Conservation (phyloP, 2,888 invertebrate species). For the Cerastis rubricosa region DNA sequence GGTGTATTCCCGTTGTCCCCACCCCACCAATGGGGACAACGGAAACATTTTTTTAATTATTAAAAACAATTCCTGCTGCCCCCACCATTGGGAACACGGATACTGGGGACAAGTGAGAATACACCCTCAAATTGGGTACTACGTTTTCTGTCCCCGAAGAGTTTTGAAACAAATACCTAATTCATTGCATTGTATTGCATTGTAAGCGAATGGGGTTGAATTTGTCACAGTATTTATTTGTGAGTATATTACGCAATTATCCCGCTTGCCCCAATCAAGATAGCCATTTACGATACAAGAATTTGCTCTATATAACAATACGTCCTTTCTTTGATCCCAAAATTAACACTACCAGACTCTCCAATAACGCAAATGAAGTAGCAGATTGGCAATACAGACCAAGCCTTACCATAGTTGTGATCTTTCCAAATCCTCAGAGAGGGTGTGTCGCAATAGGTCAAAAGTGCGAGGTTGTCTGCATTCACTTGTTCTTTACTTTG, state of each 20-base stretch:
- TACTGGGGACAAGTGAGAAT: too few relatives aligned
- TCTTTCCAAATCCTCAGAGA: slow-evolving; percentile 52
- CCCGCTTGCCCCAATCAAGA: too few relatives aligned
- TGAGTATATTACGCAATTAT: too few relatives aligned
- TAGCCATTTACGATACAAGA: not conserved
- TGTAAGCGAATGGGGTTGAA: too few relatives aligned
- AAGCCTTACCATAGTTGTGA: slow-evolving; percentile 48
- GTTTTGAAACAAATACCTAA: not conserved
- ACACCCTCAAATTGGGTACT: not conserved
- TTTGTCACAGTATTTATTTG: too few relatives aligned
- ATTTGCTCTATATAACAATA: not conserved
- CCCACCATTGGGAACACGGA: too few relatives aligned
- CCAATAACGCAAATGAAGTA: slow-evolving; percentile 6
- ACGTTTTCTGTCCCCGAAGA: not conserved
- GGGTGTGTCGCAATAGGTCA: slow-evolving; percentile 70
- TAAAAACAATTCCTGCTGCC: too few relatives aligned
- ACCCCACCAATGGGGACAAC: too few relatives aligned
- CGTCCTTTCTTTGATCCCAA: not conserved
- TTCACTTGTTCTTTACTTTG: slow-evolving; percentile 59
- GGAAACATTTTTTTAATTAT: too few relatives aligned
- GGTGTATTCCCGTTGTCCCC: too few relatives aligned
- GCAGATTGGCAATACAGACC: slow-evolving; percentile 11
- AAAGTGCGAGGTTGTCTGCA: slow-evolving; percentile 63
- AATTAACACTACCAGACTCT: not conserved
- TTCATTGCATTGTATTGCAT: not conserved